Evolutionary conservation across 2,797 vertebrate species (phyloP), one percentile per base, ranked within the genome.

Genomic region (Strix occidentalis): DNA sequence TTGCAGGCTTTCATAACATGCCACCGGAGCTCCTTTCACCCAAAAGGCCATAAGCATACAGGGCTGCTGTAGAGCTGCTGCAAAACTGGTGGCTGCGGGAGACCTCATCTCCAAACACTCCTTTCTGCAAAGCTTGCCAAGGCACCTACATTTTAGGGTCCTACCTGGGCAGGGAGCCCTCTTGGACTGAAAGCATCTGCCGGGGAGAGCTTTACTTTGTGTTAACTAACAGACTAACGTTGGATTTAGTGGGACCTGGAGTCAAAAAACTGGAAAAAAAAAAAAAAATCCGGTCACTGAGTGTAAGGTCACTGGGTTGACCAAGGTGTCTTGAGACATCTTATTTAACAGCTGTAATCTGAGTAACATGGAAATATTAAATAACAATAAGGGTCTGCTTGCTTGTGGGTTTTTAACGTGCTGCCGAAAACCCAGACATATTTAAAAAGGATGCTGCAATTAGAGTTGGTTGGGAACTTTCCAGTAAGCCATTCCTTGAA

Each of bases 371-470:
- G 79, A 74, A 75, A 64, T 80, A 68, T 45, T 65, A 89, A 92
- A 53, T 77, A 74, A 83, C 89, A 93, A 26, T 86, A 77, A 81
- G 79, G 29, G 53, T 60, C 57, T 80, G 64, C 72, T 85, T 61
- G 41, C 84, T 65, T 94, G 89, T 91, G 96, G 78, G 45, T 91
- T 91, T 91, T 78, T 57, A 91, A 81, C 41, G 28, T 13, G 12
- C 75, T 68, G 39, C 76, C 1, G 13, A 83, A 92, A 93, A 28
- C 76, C 54, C 69, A 89, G 89, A 66, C n/a, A 4, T 85, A 70
- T 54, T 92, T 81, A 69, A 84, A 91, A 84, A 94, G 84, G 93
- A 85, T 93, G 89, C 87, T 94, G 76, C 89, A 87, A 61, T 92
- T 93, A 60, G 69, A 64, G 71, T 65, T 64, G 33, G 56, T 92